Conservation (phyloP, 2,888 invertebrate species). For the Drosophila nigricruria region DNA sequence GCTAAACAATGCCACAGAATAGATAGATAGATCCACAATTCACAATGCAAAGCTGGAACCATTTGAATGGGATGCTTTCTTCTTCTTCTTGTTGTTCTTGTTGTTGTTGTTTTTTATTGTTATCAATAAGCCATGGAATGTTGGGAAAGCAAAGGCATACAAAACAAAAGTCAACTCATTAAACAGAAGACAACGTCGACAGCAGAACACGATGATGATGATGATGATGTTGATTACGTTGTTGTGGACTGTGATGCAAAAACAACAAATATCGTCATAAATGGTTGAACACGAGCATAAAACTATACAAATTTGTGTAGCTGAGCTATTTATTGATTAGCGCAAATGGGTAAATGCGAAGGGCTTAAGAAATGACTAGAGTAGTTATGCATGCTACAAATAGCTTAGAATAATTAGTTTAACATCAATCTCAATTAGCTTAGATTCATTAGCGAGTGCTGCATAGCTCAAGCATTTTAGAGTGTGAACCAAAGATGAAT, state of each 20-base stretch:
- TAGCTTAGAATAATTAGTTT: slow-evolving; percentile 3
- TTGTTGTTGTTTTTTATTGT: slow-evolving; percentile 58
- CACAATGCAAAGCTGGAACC: slow-evolving; percentile 46
- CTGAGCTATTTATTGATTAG: slow-evolving; percentile 25
- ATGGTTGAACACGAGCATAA: slow-evolving; percentile 13
- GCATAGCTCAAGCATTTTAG: background rate
- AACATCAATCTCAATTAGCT: slow-evolving; percentile 7
- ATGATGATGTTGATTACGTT: background rate
- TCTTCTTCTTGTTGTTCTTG: slow-evolving; percentile 17
- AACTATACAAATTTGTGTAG: slow-evolving; percentile 21
- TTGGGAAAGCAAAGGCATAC: slow-evolving; percentile 3
- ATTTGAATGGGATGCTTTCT: slow-evolving; percentile 49
- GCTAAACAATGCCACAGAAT: slow-evolving; percentile 43
- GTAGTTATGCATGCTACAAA: background rate
- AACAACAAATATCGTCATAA: slow-evolving; percentile 31
- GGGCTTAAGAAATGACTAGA: background rate
- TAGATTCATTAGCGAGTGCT: background rate
- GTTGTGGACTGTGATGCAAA: slow-evolving; percentile 23
- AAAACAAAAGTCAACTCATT: slow-evolving; percentile 65
- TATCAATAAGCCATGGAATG: slow-evolving; percentile 59
- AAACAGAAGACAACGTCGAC: slow-evolving; percentile 23
- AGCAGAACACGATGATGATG: slow-evolving; percentile 14
- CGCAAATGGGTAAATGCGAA: background rate
- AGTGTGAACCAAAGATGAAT: background rate
- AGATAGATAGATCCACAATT: slow-evolving; percentile 26